Evolutionary conservation across 2,113 vertebrate species (phyloP), one percentile per base, ranked within the genome.

Genomic region (Catharus minimus): DNA sequence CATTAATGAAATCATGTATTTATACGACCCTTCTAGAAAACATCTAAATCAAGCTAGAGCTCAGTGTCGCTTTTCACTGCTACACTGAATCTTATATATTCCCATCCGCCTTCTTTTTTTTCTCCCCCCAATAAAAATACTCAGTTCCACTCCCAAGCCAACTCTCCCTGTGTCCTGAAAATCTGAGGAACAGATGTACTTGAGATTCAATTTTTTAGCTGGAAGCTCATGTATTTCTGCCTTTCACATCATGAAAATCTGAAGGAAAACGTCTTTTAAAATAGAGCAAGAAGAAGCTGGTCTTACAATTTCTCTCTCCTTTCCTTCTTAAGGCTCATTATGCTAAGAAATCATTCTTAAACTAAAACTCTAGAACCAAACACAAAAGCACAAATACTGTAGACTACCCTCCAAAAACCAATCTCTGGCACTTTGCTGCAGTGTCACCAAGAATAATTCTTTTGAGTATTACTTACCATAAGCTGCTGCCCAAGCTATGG

Each of bases 401-500:
- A 47, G 18, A 27, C 52, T n/a, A 69, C 28, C 41, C 32, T 84
- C 44, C 49, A 84, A 57, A 90, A 82, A 23, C 8, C 68, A 90
- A 43, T 8, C 33, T n/a, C 27, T 28, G 8, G 60, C 33, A 82
- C 46, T 46, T 26, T 88, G 61, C 20, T 68, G 46, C 1, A 43
- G 28, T 3, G 28, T 58, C 56, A 76, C 36, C 52, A 75, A 10
- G 22, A 43, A 56, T 21, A 72, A 82, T 32, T 74, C 14, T 39
- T 43, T 28, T 56, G 22, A 52, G 16, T n/a, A 47, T 85, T 91
- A 97, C 97, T 96, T 96, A 99, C 98, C 98, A 94, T 99, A 99
- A 92, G 98, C 98, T 87, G 99, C 98, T 89, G 98, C 98, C 98
- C 99, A 99, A 56, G 98, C 98, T 79, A 99, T 98, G 17, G 99